phyloP scores from a whole-genome alignment of 2,113 vertebrate species.

The Thunnus maccoyii region DNA sequence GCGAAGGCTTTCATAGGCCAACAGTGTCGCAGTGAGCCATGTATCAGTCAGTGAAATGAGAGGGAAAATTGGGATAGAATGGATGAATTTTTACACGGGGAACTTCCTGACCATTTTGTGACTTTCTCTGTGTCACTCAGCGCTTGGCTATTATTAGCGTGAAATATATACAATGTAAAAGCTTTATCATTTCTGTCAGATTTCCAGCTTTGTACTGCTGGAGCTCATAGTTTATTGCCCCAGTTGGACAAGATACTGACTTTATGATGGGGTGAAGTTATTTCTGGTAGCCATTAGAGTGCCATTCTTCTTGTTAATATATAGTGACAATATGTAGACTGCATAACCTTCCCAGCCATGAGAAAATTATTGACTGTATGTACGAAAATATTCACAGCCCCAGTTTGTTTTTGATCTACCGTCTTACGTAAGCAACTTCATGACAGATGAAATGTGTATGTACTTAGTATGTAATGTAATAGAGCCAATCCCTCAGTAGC shows the following conservation, averaged over 20 bases:
- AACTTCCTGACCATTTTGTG: slow-evolving; percentile 72
- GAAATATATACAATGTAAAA: slow-evolving; percentile 56
- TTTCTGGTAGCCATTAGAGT: slow-evolving; percentile 32
- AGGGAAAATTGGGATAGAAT: slow-evolving; percentile 52
- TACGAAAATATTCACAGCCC: slow-evolving; percentile 55
- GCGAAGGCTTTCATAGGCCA: slow-evolving; percentile 53
- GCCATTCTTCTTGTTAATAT: slow-evolving; percentile 51
- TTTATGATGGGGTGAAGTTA: slow-evolving; percentile 40
- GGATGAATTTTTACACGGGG: slow-evolving; percentile 66
- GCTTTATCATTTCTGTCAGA: slow-evolving; percentile 53
- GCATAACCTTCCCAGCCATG: slow-evolving; percentile 48
- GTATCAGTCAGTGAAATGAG: slow-evolving; percentile 59
- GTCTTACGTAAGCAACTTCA: slow-evolving; percentile 57
- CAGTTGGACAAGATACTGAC: slow-evolving; percentile 49
- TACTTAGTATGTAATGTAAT: slow-evolving; percentile 70
- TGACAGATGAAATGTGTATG: slow-evolving; percentile 72
- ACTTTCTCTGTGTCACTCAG: slow-evolving; percentile 74
- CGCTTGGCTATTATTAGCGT: slow-evolving; percentile 64
- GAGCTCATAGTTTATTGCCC: slow-evolving; percentile 40
- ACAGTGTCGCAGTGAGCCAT: slow-evolving; percentile 43
- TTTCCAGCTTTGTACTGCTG: slow-evolving; percentile 42
- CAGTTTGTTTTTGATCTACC: slow-evolving; percentile 66
- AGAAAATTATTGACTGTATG: slow-evolving; percentile 55
- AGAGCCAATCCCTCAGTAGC: slow-evolving; percentile 73
- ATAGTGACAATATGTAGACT: slow-evolving; percentile 61